Conservation (phyloP, 2,113 vertebrate genomes). For the Machaerirhynchus nigripectus region DNA sequence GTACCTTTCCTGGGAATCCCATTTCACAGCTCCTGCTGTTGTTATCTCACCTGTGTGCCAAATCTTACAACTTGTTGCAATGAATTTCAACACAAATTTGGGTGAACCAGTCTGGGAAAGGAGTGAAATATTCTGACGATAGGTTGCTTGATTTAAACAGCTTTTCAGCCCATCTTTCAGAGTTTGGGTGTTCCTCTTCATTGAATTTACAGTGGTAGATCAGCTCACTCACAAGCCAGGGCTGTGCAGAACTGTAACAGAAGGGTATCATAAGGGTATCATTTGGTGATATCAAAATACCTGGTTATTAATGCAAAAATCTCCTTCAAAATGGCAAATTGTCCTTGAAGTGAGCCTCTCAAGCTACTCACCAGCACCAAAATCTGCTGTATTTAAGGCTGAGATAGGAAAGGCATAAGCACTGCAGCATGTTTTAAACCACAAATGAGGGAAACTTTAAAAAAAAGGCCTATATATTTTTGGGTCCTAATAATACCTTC, state of each 20-base stretch:
- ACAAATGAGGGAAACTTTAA: neutral
- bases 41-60: neutral
- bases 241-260: neutral
- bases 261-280: neutral
- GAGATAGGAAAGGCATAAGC: neutral
- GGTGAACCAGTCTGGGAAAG: neutral
- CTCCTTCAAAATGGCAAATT: neutral
- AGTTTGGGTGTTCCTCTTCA: neutral
- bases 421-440: neutral
- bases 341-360: neutral
- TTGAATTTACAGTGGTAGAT: neutral
- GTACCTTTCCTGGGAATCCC: neutral
- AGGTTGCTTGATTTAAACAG: neutral
- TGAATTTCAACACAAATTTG: neutral
- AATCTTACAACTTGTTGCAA: neutral
- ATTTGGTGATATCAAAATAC: neutral
- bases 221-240: neutral
- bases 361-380: neutral
- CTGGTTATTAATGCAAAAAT: neutral
- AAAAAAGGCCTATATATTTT: neutral
- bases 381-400: neutral
- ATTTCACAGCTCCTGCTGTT: neutral
- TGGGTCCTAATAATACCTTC: neutral
- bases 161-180: neutral
- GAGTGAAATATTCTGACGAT: neutral